Base-by-base conservation (phyloP, 2,113 vertebrate species). In the Bos javanicus region DNA sequence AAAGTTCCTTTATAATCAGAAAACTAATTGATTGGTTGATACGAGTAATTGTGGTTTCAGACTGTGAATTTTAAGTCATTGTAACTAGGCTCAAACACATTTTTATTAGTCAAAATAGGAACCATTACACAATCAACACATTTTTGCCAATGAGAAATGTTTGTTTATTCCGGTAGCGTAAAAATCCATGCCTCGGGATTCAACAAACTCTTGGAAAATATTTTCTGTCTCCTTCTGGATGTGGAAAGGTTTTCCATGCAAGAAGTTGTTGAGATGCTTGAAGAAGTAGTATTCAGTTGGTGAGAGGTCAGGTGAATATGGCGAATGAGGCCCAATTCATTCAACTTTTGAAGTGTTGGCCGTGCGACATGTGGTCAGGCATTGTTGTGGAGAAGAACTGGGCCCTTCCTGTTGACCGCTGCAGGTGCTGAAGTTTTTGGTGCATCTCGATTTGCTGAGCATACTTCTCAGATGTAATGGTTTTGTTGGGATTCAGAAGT, bases 151-250 rank as follows among this genome's bases (percentile, higher is more conserved):
- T 71, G n/a, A 23, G 67, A 71, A 71, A 39, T 71, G 36, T 39
- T 39, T 23, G 67, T 39, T 39, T 71, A 39, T 71, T 71, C 10
- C 2, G 0, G 10, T 39, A 71, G 67, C 0, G 0, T 36, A 23
- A 71, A 39, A 71, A 36, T 39, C n/a, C n/a, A 71, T 71, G 19
- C 19, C 67, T 39, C 1, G 0, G 67, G n/a, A 39, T 39, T 39
- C 11, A 4, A 39, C 5, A 71, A 39, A 71, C 10, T 23, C 10
- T 39, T 71, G n/a, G n/a, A 71, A 71, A 71, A 71, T 10, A 39
- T 23, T 71, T 71, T 71, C n/a, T 71, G n/a, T 71, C 67, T 23
- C 19, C 67, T 71, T 5, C 67, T 71, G n/a, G 19, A 12, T 71
- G n/a, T 71, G 5, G 19, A 71, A 71, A 39, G 19, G 19, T 39